Evolutionary conservation across 2,113 vertebrate genomes (phyloP), one percentile per base, ranked within the genome.

Genomic region (Plestiodon gilberti): DNA sequence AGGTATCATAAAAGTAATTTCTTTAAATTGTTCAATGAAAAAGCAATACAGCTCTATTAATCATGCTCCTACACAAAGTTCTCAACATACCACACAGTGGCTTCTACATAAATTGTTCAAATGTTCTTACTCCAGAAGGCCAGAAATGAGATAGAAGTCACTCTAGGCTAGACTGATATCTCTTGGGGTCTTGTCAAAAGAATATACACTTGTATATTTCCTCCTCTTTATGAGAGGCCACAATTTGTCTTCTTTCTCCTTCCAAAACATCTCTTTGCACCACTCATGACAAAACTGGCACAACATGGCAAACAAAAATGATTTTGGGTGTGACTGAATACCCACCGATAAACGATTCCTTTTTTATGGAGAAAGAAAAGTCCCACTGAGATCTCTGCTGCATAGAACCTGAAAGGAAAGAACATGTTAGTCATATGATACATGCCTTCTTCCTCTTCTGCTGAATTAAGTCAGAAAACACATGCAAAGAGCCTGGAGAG

Each of bases 311-410:
- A 64, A 81, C 8, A 8, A 62, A 22, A 67, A 52, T 81, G 30
- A 33, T 9, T 64, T 33, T 17, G 30, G 18, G 40, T 40, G 43
- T 74, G 57, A 88, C 80, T 73, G 23, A 9, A 71, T 79, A 97
- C 96, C 78, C 86, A 99, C 99, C 98, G 98, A 93, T 99, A 99
- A 94, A 99, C 97, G 89, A 99, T 91, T 76, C 99, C 98, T 95
- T 93, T 96, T 93, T 96, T 97, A 85, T 97, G 97, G 71, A 97
- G 95, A 62, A 97, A 97, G 93, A 97, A 97, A 23, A 97, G 88
- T 1, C 97, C 97, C 15, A 97, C 92, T 48, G 97, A 97, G 81
- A 97, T 97, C 94, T 97, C 97, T 59, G 97, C 97, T 25, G 97
- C 97, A 67, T 97, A 97, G 94, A 97, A 97, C 87, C 97, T 97